A percentile compares a stretch with the other conserved stretches of the same genome.
Conservation (phyloP, 2,888 invertebrate species). For the Rhorus exstirpatorius region DNA sequence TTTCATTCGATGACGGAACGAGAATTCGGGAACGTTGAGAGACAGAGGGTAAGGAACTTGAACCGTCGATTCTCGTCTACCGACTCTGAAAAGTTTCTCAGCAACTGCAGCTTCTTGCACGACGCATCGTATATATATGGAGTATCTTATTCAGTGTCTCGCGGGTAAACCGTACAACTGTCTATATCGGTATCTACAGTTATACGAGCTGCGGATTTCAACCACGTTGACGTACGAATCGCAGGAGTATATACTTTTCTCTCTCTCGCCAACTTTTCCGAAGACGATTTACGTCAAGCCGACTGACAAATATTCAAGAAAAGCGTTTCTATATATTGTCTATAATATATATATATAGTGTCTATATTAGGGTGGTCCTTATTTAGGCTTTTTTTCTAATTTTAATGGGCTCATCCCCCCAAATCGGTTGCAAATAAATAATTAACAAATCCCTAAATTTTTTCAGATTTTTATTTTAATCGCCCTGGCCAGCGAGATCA, state of each 20-base stretch:
- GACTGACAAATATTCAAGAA: constrained; percentile 72
- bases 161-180: background rate
- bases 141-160: background rate
- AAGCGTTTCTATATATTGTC: no score
- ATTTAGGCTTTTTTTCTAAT: no score
- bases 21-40: background rate
- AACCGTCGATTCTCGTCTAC: constrained; percentile 33
- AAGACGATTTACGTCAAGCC: constrained; percentile 65
- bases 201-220: constrained; percentile 31
- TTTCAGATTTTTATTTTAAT: no score
- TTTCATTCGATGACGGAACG: constrained; percentile 25
- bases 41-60: constrained; percentile 45
- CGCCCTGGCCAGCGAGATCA: no score
- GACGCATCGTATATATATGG: constrained; percentile 26
- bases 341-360: no score
- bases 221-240: constrained; percentile 56
- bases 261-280: constrained; percentile 59
- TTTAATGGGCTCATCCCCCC: no score
- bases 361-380: no score
- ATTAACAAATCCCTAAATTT: no score
- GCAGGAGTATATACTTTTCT: constrained; percentile 29
- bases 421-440: no score
- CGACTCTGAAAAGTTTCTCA: constrained; percentile 55
- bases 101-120: constrained; percentile 38
- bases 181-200: constrained; percentile 3